Base-by-base conservation (phyloP, 1,140 invertebrate species). In the Proales similis region DNA sequence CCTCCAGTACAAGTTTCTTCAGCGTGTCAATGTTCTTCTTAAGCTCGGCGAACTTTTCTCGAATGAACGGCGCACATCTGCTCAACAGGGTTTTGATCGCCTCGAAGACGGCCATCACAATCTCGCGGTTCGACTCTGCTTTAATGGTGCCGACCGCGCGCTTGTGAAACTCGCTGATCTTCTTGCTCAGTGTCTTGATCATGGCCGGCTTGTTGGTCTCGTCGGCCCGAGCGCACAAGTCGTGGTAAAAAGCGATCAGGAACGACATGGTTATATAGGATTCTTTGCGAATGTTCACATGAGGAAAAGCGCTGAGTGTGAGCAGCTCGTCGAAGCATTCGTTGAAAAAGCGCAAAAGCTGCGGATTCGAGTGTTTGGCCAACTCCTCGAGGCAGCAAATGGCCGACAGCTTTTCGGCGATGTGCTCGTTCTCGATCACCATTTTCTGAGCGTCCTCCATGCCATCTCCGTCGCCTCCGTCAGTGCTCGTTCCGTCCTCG, bases 221-320 rank as follows among this genome's bases (percentile, higher is more conserved):
- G 20, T 42, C 45, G 12, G 5, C 36, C 27, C 24, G 22, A 27
- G 27, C 9, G n/a, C 51, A 57, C 19, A 26, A 57, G 45, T 57
- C 51, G 32, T 57, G 51, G 20, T 30, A 57, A 26, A 42, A 57
- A 9, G 51, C 39, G 45, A 57, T 57, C 51, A 57, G 29, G 36
- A 29, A 57, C 0, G 51, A 36, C 33, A 42, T 30, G 4, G 36
- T 42, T 29, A 57, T 42, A 57, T 57, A 57, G 9, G 51, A 57
- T 24, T 57, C 51, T 57, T 57, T 57, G 39, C 51, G 39, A 9
- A 57, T 57, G 20, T 57, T 57, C 17, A 57, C 26, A 42, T 57
- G 51, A 2, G 45, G 36, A 57, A 57, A 57, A 19, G 39, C 45
- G 11, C 39, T 24, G 12, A 57, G 45, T 29, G 19, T 39, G 17